phyloP scores from a whole-genome alignment of 2,888 invertebrate genomes.

The Caenorhabditis macrosperma region DNA sequence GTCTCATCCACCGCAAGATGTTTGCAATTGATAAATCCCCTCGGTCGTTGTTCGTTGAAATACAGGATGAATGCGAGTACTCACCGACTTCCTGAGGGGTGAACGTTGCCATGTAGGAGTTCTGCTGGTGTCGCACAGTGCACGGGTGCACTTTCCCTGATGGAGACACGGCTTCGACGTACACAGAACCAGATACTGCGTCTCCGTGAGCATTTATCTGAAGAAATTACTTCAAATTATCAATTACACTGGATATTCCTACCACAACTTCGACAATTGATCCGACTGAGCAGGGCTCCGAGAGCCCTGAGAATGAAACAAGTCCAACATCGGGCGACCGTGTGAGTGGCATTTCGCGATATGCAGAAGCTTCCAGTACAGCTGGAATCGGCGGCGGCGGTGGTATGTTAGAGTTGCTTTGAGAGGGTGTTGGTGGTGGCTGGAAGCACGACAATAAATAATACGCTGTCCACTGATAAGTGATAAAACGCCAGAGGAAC shows the following conservation, averaged over 20 bases:
- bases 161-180: slow-evolving; percentile 93
- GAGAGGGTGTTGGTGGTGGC: slow-evolving; percentile 37
- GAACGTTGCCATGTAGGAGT: slow-evolving; percentile 94
- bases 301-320: slow-evolving; percentile 87
- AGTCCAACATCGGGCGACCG: slow-evolving; percentile 65
- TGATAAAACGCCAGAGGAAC: background rate
- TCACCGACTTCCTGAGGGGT: slow-evolving; percentile 95
- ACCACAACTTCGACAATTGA: slow-evolving; percentile 95
- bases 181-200: slow-evolving; percentile 87
- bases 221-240: slow-evolving; percentile 8
- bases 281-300: slow-evolving; percentile 91
- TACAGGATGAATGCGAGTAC: slow-evolving; percentile 60
- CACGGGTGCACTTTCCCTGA: slow-evolving; percentile 89
- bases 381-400: slow-evolving; percentile 57
- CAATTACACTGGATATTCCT: slow-evolving; percentile 61
- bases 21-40: slow-evolving; percentile 27
- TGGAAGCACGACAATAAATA: slow-evolving; percentile 19
- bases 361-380: slow-evolving; percentile 61
- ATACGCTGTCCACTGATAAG: background rate
- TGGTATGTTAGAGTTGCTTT: slow-evolving; percentile 39
- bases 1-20: slow-evolving; percentile 47
- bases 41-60: background rate
- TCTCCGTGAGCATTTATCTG: slow-evolving; percentile 84
- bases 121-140: slow-evolving; percentile 85
- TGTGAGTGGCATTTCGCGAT: slow-evolving; percentile 64